These are phyloP conservation scores for Perca flavescens DNA, from an alignment of 2,113 vertebrate genomes.

Conservation along the genomic window DNA sequence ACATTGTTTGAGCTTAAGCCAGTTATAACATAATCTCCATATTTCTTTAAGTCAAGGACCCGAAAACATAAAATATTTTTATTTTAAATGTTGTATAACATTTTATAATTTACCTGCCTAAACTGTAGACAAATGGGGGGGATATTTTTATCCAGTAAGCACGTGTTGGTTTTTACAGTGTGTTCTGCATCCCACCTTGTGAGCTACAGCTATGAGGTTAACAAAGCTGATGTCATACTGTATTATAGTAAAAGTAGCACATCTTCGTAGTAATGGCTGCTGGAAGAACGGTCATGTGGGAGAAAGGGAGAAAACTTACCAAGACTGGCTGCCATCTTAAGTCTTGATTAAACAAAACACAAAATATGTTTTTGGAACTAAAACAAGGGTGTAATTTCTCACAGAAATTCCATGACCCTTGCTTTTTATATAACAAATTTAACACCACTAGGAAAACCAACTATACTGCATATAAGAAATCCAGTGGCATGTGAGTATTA, in stretches of 20 bases:
- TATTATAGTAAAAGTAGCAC: neutral
- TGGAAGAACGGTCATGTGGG: neutral
- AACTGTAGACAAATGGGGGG: neutral
- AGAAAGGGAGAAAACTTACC: neutral
- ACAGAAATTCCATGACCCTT: neutral
- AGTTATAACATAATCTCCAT: conserved; percentile 15
- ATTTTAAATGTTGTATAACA: neutral
- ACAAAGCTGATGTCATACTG: neutral
- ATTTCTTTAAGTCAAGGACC: neutral
- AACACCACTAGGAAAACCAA: neutral
- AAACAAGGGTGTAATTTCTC: conserved; percentile 20
- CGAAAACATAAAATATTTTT: neutral
- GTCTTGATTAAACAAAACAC: conserved; percentile 21
- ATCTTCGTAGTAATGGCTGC: neutral
- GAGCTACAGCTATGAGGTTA: neutral
- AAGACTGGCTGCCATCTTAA: neutral
- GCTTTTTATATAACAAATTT: neutral
- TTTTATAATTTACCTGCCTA: neutral
- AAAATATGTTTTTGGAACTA: neutral
- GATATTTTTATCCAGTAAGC: neutral
- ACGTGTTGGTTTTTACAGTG: neutral
- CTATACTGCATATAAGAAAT: neutral
- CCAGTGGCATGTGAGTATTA: neutral
- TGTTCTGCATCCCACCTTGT: neutral
- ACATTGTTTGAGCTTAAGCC: conserved; percentile 32